phyloP scores from a whole-genome alignment of 2,797 vertebrate genomes.

The Rhabdophis nuchalis region DNA sequence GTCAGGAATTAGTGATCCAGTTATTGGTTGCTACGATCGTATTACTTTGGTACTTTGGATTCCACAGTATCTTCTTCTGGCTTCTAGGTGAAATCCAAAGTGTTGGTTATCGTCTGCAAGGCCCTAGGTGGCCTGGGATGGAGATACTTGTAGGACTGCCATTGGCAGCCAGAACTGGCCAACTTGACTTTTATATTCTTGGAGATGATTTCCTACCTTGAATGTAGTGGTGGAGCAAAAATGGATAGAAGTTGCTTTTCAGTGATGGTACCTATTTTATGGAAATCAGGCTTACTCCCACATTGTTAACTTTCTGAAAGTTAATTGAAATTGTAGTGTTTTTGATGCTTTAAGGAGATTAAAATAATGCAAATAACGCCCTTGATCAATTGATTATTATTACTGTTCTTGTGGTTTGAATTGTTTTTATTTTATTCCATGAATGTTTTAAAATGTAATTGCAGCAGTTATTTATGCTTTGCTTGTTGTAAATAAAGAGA shows the following conservation, averaged over 20 bases:
- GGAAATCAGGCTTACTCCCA: not conserved
- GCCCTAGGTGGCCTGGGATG: not conserved
- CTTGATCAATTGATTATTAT: not conserved
- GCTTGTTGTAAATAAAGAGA: not conserved
- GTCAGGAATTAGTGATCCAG: not conserved
- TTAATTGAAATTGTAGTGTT: not conserved
- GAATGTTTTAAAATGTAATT: not conserved
- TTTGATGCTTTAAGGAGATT: not conserved
- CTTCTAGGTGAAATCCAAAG: not conserved
- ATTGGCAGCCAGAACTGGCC: not conserved
- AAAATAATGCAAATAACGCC: not conserved
- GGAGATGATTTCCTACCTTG: not conserved
- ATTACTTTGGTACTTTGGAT: not conserved
- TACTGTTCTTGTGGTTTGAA: not conserved
- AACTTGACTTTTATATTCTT: not conserved
- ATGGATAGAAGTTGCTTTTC: not conserved
- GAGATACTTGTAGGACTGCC: not conserved
- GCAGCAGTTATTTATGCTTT: not conserved
- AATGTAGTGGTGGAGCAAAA: not conserved
- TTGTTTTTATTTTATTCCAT: not conserved
- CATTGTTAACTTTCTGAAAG: not conserved
- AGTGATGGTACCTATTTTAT: not conserved
- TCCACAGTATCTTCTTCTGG: not conserved
- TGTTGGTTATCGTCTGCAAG: not conserved
- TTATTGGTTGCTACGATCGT: not conserved